Percentiles rank a stretch among this genome's conserved stretches.
These are phyloP conservation scores for Aplochiton taeniatus DNA, from an alignment of 2,797 vertebrate species.

Conservation along the genomic window DNA sequence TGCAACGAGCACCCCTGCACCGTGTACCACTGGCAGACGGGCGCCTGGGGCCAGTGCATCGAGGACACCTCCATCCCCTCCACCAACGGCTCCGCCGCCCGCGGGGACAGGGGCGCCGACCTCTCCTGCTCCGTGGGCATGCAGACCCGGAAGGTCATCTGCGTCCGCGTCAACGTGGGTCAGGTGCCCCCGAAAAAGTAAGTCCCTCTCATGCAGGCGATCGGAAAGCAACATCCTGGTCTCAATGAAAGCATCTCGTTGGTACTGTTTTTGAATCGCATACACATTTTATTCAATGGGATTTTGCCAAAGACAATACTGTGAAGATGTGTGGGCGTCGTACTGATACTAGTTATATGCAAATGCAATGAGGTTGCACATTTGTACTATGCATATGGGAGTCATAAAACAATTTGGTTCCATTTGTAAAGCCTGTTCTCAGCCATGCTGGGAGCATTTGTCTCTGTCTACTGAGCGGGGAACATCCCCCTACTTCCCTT, in stretches of 20 bases:
- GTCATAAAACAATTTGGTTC: too few species aligned
- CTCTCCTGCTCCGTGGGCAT: constrained; percentile 87
- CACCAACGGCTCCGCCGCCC: constrained; percentile 80
- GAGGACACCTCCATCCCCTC: constrained; percentile 89
- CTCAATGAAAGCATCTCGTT: too few species aligned
- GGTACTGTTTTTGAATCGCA: too few species aligned
- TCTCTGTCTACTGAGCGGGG: background rate
- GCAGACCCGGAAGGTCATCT: constrained; percentile 98
- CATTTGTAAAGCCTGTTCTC: too few species aligned
- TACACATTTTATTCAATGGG: too few species aligned
- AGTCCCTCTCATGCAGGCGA: constrained; percentile 10
- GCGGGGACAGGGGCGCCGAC: constrained; percentile 69
- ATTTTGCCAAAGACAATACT: too few species aligned
- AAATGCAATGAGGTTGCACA: too few species aligned
- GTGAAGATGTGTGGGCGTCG: too few species aligned
- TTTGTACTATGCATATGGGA: too few species aligned
- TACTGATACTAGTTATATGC: too few species aligned
- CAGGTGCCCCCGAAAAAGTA: constrained; percentile 99
- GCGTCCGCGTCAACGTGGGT: constrained; percentile 95
- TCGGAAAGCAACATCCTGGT: background rate
- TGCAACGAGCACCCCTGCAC: constrained; percentile 97
- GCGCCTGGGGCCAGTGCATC: constrained; percentile 91
- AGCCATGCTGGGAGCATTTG: too few species aligned
- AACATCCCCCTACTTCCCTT: background rate
- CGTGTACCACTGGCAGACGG: constrained; percentile 96